phyloP scores from a whole-genome alignment of 2,113 vertebrate species.

The Octodon degus region DNA sequence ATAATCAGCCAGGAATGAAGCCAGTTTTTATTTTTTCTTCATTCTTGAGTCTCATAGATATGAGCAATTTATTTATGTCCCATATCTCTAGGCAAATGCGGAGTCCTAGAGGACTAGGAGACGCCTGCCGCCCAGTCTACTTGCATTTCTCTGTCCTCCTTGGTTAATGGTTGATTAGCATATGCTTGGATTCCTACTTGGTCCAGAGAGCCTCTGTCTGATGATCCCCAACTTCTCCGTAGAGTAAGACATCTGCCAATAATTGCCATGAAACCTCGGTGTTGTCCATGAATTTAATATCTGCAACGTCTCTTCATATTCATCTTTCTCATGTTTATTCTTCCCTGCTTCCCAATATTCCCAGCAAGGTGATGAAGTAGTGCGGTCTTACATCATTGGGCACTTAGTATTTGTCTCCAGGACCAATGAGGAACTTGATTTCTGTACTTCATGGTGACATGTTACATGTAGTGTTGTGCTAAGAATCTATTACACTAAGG shows the following conservation, averaged over 20 bases:
- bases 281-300: not conserved
- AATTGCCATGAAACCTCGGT: not conserved
- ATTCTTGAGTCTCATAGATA: not conserved
- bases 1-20: not conserved
- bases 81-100: not conserved
- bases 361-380: not conserved
- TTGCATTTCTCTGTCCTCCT: not conserved
- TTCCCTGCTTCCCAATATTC: not conserved
- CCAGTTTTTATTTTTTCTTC: not conserved
- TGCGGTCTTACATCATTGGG: not conserved
- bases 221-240: not conserved
- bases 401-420: not conserved
- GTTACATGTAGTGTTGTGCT: not conserved
- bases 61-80: not conserved
- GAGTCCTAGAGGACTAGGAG: not conserved
- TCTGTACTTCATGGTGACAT: not conserved
- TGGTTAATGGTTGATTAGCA: not conserved
- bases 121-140: too few relatives aligned
- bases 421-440: not conserved
- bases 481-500: not conserved
- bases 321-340: not conserved
- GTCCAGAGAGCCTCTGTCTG: not conserved
- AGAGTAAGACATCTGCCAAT: not conserved
- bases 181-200: not conserved
- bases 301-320: not conserved